A percentile compares a stretch with the other conserved stretches of the same genome.
Evolutionary conservation across 2,797 vertebrate species (phyloP).

Genomic region (Sparus aurata): DNA sequence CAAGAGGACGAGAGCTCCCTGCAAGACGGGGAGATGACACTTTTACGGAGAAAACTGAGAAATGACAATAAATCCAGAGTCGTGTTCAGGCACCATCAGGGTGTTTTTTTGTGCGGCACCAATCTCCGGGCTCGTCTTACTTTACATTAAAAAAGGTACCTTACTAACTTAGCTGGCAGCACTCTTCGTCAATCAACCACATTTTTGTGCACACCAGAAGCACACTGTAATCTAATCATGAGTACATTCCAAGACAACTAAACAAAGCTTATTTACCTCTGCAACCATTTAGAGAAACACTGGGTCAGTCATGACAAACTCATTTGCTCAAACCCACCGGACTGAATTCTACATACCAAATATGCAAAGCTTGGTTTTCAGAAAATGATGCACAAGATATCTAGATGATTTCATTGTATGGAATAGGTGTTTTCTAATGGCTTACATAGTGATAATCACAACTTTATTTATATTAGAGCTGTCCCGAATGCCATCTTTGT

Average conservation of each 20-base stretch:
- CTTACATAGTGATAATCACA: no score
- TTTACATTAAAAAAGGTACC: background rate
- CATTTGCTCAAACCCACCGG: background rate
- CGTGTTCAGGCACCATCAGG: no score
- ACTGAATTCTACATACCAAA: background rate
- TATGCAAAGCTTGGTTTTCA: background rate
- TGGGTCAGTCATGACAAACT: background rate
- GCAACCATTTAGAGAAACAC: background rate
- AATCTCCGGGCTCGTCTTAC: background rate
- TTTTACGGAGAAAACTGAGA: background rate
- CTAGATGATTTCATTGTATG: background rate
- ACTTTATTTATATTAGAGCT: no score
- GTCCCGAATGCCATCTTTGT: no score
- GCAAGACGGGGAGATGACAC: background rate
- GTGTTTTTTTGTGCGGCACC: background rate
- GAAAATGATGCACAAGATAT: background rate
- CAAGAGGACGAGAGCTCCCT: background rate
- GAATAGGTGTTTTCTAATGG: background rate
- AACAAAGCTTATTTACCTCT: slow-evolving; percentile 17
- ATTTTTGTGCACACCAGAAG: slow-evolving; percentile 6
- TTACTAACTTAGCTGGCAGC: background rate
- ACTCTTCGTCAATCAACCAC: background rate
- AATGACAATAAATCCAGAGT: background rate
- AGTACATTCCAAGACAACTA: slow-evolving; percentile 10
- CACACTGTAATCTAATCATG: background rate